These are phyloP conservation scores for Osmerus eperlanus DNA, from an alignment of 2,113 vertebrate species.

Conservation along the genomic window DNA sequence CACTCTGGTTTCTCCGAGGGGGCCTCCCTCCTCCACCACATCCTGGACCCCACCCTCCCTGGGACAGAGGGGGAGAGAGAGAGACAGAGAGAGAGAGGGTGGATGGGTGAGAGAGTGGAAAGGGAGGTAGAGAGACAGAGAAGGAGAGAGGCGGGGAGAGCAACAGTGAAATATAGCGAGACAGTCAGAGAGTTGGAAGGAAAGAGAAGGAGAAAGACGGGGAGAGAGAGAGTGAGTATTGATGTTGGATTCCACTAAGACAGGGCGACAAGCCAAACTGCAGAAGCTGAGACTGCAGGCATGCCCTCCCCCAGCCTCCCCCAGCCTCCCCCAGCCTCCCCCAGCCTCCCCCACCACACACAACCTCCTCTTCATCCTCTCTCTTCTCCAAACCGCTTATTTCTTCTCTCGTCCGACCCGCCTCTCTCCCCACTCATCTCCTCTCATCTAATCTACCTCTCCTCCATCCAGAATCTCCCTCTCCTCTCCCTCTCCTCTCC, in stretches of 20 bases:
- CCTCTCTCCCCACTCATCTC: neutral
- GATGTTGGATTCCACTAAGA: slow-evolving; percentile 66
- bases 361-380: too few relatives aligned
- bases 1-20: slow-evolving; percentile 47
- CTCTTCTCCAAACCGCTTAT: neutral
- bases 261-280: slow-evolving; percentile 69
- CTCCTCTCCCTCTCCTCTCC: neutral
- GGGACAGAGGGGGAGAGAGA: slow-evolving; percentile 19
- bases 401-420: too few relatives aligned
- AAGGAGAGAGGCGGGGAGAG: slow-evolving; percentile 31
- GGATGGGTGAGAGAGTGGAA: neutral
- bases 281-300: slow-evolving; percentile 63
- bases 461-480: neutral
- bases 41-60: slow-evolving; percentile 59
- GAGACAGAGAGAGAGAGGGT: neutral
- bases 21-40: slow-evolving; percentile 50
- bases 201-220: too few relatives aligned
- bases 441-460: neutral
- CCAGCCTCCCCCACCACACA: neutral
- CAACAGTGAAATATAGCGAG: slow-evolving; percentile 34
- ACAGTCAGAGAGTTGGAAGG: too few relatives aligned
- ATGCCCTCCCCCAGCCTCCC: neutral
- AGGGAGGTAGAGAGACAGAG: slow-evolving; percentile 9
- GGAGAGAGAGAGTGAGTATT: slow-evolving; percentile 47
- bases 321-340: neutral